Base-by-base conservation (phyloP, 92 coral and sea anemone genomes). In the Zoanthus gigantus region DNA sequence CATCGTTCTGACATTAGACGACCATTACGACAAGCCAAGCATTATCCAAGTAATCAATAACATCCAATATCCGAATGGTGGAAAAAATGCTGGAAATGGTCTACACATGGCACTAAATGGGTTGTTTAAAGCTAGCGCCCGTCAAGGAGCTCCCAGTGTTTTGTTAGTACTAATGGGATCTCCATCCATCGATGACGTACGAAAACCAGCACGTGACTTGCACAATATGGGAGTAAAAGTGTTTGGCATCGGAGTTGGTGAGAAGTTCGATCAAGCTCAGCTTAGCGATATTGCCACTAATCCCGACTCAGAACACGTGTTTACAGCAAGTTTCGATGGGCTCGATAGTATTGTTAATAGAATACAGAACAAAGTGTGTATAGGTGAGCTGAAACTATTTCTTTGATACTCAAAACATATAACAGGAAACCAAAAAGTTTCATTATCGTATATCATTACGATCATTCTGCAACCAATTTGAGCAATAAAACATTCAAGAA, bases 211-310 rank as follows among this genome's bases (percentile, higher is more conserved):
- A 18, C 85, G 85, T 66, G 60, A 46, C 11, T 47, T 81, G 74
- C 85, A 81, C 50, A 65, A 81, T 53, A 81, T 81, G 85, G 85
- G 85, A 17, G 85, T 81, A 1, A 81, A 65, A 48, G 85, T 81
- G 29, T 66, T 81, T 11, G 85, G 85, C 23, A 17, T 81, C 6
- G 85, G 85, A 58, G 30, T 66, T 46, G 85, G 85, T 1, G 74
- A 47, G 14, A 18, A 44, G 0, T 81, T 65, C 30, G 75, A 81
- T 57, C 57, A 81, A 23, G 85, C 74, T 14, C 85, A 81, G 46
- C 74, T 81, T n/a, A 63, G 65, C 66, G 85, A 66, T 4, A 81
- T 81, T 29, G 85, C 85, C 23, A 81, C 85, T 9, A 60, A 81
- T 54, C 85, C 85, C 7, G 85, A 81, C 74, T 63, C 29, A 44